Base-by-base conservation (phyloP, 2,888 invertebrate genomes). In the Aplocera efformata region DNA sequence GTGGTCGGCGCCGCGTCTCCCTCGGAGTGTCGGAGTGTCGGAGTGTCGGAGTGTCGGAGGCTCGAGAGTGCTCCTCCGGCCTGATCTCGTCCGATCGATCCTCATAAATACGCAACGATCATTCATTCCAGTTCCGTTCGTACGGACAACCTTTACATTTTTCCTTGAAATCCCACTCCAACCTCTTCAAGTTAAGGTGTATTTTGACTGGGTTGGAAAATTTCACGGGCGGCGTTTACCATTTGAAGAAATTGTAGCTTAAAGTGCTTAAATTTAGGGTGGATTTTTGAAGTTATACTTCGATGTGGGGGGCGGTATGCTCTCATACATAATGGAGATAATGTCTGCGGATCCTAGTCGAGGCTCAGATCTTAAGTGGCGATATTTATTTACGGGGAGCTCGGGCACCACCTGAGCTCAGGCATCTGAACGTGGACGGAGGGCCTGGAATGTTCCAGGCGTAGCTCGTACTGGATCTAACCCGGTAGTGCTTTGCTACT, bases 271-370 rank as follows among this genome's bases (percentile, higher is more conserved):
- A 20, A 11, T 7, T 35, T 31, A 42, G n/a, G 25, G 35, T 20
- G 10, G 25, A 10, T 10, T 27, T 42, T 35, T 8, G 5, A 17
- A 23, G 7, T 3, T 17, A 3, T 17, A 17, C 13, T n/a, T n/a
- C n/a, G n/a, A 24, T 23, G 11, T n/a, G 42, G 40, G 50, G 38
- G 44, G 42, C 35, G 24, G 32, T 36, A 29, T 11, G 23, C 8
- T 28, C 59, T 72, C 68, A 73, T 73, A 57, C 72, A 73, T 73
- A 61, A 73, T 73, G 72, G 53, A 73, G 42, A 57, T 60, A 57
- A 59, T 52, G 67, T 52, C 55, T 40, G 54, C 48, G 59, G 58
- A 57, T 56, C 51, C 44, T 36, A 48, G 60, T 63, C 58, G 64
- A 58, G 62, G 48, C 64, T 65, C 60, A 63, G 65, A 67, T 65